phyloP scores from a whole-genome alignment of 2,113 vertebrate species.

The Hippoglossus stenolepis region DNA sequence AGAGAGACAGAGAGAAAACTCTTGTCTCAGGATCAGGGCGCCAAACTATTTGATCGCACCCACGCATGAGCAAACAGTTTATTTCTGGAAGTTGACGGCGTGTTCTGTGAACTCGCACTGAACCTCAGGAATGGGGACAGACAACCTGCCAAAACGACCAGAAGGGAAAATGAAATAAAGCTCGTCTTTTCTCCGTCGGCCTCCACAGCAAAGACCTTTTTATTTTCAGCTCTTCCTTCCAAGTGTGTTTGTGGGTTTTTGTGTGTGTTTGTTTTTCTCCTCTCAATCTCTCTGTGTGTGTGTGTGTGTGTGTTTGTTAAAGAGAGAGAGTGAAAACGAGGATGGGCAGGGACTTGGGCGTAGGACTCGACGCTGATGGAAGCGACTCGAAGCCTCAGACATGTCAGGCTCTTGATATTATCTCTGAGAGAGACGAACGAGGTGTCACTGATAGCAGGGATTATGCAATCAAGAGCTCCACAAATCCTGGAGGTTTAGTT shows the following conservation, averaged over 20 bases:
- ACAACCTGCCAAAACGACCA: constrained; percentile 66
- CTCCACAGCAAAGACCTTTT: constrained; percentile 24
- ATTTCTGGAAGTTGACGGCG: constrained; percentile 79
- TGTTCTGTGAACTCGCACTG: constrained; percentile 77
- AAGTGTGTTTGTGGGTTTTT: not conserved
- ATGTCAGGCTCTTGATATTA: constrained; percentile 18
- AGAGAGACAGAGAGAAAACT: constrained; percentile 27
- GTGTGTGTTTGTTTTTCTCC: not conserved
- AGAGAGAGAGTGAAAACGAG: constrained; percentile 3
- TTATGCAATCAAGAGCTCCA: constrained; percentile 41
- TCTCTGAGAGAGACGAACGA: constrained; percentile 21
- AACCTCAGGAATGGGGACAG: constrained; percentile 78
- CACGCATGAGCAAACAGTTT: constrained; percentile 83
- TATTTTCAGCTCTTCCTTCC: constrained; percentile 1
- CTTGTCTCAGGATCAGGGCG: constrained; percentile 64
- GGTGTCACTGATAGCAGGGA: constrained; percentile 28
- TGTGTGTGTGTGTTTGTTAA: not conserved
- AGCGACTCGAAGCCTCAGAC: constrained; percentile 31
- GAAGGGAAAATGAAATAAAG: constrained; percentile 58
- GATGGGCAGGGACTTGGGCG: not conserved
- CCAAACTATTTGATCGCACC: constrained; percentile 78
- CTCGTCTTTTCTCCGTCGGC: constrained; percentile 28
- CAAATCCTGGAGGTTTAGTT: constrained; percentile 47
- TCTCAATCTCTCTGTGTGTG: not conserved
- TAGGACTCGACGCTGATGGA: constrained; percentile 6